These are phyloP conservation scores for Dioctria rufipes DNA, from an alignment of 2,888 invertebrate species.

Conservation along the genomic window DNA sequence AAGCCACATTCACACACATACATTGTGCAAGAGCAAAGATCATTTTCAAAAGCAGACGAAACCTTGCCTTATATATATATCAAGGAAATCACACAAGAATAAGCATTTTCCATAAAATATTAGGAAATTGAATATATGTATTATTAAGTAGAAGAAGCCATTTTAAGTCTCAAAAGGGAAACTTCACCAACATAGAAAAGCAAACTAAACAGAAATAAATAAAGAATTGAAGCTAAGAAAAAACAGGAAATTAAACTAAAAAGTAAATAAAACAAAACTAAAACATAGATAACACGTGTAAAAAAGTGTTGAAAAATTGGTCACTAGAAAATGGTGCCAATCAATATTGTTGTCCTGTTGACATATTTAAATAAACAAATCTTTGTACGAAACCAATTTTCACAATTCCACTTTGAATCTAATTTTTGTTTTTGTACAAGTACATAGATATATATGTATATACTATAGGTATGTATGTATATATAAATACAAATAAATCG, in stretches of 20 bases:
- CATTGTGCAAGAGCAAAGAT: no score
- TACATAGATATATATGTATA: conserved; percentile 2
- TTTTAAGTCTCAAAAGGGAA: no score
- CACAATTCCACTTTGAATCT: neutral
- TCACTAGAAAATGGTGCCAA: conserved; percentile 2
- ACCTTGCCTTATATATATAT: no score
- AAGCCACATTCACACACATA: no score
- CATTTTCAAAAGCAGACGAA: no score
- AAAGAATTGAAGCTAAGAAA: neutral
- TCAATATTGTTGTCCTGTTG: conserved; percentile 1
- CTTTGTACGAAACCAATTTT: neutral
- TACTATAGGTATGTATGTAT: neutral
- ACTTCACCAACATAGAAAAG: neutral
- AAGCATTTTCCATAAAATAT: neutral
- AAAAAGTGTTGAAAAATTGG: conserved; percentile 24
- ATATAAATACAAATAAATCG: neutral
- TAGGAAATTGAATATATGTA: no score
- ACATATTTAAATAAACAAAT: neutral
- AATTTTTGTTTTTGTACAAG: conserved; percentile 4
- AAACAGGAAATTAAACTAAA: neutral
- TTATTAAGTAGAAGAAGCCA: no score
- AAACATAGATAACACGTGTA: neutral
- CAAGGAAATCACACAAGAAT: neutral
- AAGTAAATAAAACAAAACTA: neutral
- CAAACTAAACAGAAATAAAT: neutral